Base-by-base conservation (phyloP, 2,797 vertebrate genomes). In the Sebastes jordani region DNA sequence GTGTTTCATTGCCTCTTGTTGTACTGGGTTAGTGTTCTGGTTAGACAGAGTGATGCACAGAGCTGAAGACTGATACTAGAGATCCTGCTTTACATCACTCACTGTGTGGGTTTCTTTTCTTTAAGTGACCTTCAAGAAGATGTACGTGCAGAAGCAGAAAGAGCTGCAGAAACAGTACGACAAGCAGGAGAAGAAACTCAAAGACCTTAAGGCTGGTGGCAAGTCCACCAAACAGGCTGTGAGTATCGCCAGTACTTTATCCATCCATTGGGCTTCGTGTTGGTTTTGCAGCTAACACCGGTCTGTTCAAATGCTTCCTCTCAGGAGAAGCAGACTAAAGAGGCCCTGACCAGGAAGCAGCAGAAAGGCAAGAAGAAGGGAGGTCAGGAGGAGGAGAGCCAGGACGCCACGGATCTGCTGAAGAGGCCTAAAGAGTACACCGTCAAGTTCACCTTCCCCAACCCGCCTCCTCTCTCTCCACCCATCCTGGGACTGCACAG, bases 61-160 rank as follows among this genome's bases (percentile, higher is more conserved):
- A 32, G 36, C 34, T 49, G 11, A 66, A 64, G 29, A 56, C 20
- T 67, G 10, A 20, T 2, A 34, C 10, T 30, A 30, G 22, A n/a
- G 27, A 29, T 18, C 11, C 29, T 54, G 20, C 34, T 30, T 61
- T 42, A 6, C 4, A 10, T 34, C 4, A 27, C 8, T 34, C 18
- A 52, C 3, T 34, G 9, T 30, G 55, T 30, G 55, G 11, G 10
- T 56, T 59, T 23, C 10, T 76, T 38, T 75, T 34, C 30, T 42
- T 72, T 1, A 71, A 98, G 97, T 98, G 94, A 96, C 97, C 0
- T 99, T 99, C 84, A 99, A 99, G 95, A 99, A 99, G 94, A 99
- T 99, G 98, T 98, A 98, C 29, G 94, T 97, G 72, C 98, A 99
- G 85, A 99, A 99, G 86, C 98, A 99, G 92, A 98, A 98, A 36